Evolutionary conservation across 2,113 vertebrate genomes (phyloP).

Genomic region (Girardinichthys multiradiatus): DNA sequence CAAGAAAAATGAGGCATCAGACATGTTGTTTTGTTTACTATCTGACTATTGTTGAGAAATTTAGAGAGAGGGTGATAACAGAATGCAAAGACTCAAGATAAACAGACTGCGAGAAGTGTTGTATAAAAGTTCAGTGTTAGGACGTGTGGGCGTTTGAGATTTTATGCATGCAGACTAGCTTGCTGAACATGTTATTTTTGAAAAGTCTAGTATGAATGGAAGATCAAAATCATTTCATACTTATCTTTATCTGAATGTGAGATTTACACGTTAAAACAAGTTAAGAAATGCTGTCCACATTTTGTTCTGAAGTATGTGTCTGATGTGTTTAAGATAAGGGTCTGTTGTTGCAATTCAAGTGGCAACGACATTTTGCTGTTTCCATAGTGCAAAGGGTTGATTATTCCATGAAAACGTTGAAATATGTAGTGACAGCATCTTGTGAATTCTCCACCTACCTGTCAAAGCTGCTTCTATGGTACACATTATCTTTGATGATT

Average conservation of each 20-base stretch:
- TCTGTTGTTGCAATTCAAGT: background rate
- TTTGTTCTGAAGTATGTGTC: background rate
- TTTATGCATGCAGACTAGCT: background rate
- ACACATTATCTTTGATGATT: background rate
- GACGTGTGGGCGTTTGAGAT: too few species aligned
- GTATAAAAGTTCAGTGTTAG: background rate
- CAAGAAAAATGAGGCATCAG: background rate
- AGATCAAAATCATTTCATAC: background rate
- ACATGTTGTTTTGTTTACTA: background rate
- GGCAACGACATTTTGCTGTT: background rate
- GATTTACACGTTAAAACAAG: background rate
- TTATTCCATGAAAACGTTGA: background rate
- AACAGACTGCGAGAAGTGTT: background rate
- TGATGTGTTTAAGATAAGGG: background rate
- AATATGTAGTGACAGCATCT: background rate
- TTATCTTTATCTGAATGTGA: background rate
- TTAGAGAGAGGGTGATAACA: background rate
- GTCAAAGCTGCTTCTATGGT: background rate
- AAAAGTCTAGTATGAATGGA: background rate
- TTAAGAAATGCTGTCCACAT: background rate
- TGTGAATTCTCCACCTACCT: background rate
- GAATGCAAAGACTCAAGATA: background rate
- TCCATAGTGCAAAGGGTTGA: background rate
- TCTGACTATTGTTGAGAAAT: background rate
- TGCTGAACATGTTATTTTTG: slow-evolving; percentile 3